Evolutionary conservation across 2,888 invertebrate species (phyloP), one percentile per base, ranked within the genome.

Genomic region (Aphodius sticticus): DNA sequence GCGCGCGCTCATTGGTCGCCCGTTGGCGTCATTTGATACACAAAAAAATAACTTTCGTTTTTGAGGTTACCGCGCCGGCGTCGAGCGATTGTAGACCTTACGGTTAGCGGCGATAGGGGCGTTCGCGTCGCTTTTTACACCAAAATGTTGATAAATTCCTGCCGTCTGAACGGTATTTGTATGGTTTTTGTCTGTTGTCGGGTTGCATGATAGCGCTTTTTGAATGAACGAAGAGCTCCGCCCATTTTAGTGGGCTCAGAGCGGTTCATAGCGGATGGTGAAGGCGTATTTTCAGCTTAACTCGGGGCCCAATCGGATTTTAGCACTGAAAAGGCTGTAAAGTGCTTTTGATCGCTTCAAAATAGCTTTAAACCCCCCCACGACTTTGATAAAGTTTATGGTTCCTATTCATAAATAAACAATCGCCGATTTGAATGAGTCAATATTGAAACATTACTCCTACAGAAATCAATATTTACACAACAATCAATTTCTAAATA

Each of bases 21-120:
- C 84, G 83, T 82, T 84, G 85, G 89, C 89, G 89, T 89, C 89
- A 89, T 89, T 88, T 89, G 89, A 89, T 88, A 89, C 88, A 88
- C 87, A 88, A 88, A 88, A 88, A 88, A 89, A 88, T 87, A 87
- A 88, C 87, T 87, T 86, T 86, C 85, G 85, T 86, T 86, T 74
- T 87, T 88, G 87, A 88, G 87, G 87, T 87, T 87, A 87, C 85
- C 0, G 82, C 77, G 69, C 80, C 82, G 78, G 82, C 79, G 80
- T 79, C 71, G 76, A 69, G 79, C 86, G 84, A 87, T 82, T 85
- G 78, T 87, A 82, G 84, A 80, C 87, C 85, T 85, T 88, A 85
- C 82, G 53, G 16, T 3, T 16, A 2, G 16, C 69, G 16, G 6
- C 16, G 77, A 79, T 83, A 84, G 82, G 83, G 81, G 6, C 76